Evolutionary conservation across 2,113 vertebrate genomes (phyloP), one percentile per base, ranked within the genome.

Genomic region (Neoarius graeffei): DNA sequence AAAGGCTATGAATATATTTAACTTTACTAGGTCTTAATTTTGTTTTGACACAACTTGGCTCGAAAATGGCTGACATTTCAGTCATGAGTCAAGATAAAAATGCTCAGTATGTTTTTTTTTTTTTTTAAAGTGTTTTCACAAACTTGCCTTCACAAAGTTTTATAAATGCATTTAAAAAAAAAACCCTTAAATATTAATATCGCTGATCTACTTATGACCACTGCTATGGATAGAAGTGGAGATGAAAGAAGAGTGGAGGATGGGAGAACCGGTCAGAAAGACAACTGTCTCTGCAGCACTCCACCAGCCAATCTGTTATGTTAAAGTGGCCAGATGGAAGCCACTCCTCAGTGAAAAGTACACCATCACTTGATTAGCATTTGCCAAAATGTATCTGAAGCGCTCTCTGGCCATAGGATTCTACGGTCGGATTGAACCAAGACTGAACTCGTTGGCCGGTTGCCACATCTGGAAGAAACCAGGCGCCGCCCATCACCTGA

Each of bases 391-490:
- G 73, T 52, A 52, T 13, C 19, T 25, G 25, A 76, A 50, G 42
- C 73, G 52, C 73, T 80, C 52, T 56, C 14, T 2, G 3, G 23
- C 5, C 1, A 54, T 56, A 56, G 50, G 7, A 80, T 27, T 56
- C 1, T 56, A 56, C 4, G 0, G 25, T 80, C 52, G 17, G 25
- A 27, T 56, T 13, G 56, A 80, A n/a, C 76, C 52, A 80, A 54
- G 20, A 17, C 25, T 54, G 15, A 80, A 56, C 25, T 27, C 7
- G n/a, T 56, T 54, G 76, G 25, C 50, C 25, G 15, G 76, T 56
- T 80, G 76, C 76, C 76, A 56, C 76, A 80, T 56, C 76, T 80
- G 14, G 6, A 80, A 14, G 52, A 80, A 80, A 80, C 76, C 25
- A 80, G 52, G 6, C 25, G 0, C 1, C 1, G 25, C 11, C 56